phyloP scores from a whole-genome alignment of 2,888 invertebrate species.

The Tubulanus polymorphus region DNA sequence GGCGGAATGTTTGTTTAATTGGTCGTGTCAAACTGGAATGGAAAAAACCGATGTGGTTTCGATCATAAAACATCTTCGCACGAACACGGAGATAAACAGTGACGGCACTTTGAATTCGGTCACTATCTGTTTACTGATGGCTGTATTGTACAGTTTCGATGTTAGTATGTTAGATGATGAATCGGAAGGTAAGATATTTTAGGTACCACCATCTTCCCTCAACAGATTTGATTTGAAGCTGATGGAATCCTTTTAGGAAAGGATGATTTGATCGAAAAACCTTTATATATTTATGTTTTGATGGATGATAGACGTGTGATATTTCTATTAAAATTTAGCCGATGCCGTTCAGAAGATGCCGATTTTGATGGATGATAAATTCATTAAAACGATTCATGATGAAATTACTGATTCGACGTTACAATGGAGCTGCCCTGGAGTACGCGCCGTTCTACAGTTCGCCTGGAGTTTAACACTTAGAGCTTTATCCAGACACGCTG shows the following conservation, averaged over 20 bases:
- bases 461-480: constrained; percentile 67
- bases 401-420: constrained; percentile 45
- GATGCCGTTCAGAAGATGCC: constrained; percentile 46
- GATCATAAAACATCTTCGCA: constrained; percentile 38
- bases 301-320: too few relatives aligned
- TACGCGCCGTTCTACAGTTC: constrained; percentile 63
- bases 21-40: constrained; percentile 74
- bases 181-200: constrained; percentile 48
- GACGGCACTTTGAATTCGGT: constrained; percentile 75
- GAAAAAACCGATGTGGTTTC: constrained; percentile 65
- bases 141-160: constrained; percentile 78
- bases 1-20: constrained; percentile 72
- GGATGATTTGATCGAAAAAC: too few relatives aligned
- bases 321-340: too few relatives aligned
- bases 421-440: constrained; percentile 54
- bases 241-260: too few relatives aligned
- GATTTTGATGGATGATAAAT: constrained; percentile 46
- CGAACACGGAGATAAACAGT: constrained; percentile 40
- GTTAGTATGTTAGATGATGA: constrained; percentile 65
- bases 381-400: constrained; percentile 55
- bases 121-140: constrained; percentile 74
- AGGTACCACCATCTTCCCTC: too few relatives aligned
- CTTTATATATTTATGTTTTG: too few relatives aligned
- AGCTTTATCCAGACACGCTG: constrained; percentile 49
- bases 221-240: neutral